Conservation (phyloP, 2,113 vertebrate species). For the Salminus brasiliensis region DNA sequence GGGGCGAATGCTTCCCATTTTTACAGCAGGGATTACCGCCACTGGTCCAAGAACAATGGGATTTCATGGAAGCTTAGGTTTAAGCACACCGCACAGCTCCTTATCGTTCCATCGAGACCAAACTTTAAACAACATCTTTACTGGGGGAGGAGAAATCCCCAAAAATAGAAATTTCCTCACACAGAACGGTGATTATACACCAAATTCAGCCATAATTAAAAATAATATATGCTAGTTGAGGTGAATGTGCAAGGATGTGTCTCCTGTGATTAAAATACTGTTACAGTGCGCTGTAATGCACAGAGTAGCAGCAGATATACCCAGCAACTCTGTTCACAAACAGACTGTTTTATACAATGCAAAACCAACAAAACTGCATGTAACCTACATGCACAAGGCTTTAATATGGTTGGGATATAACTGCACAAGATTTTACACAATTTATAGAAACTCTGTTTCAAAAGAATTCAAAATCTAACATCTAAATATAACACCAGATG, state of each 20-base stretch:
- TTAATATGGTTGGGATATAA: too few species aligned
- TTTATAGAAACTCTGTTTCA: too few species aligned
- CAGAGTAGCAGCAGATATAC: too few species aligned
- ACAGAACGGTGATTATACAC: conserved; percentile 17
- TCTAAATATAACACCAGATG: too few species aligned
- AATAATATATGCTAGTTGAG: neutral
- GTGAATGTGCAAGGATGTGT: neutral
- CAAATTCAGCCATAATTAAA: neutral
- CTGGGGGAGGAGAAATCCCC: conserved; percentile 45
- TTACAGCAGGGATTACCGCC: conserved; percentile 55
- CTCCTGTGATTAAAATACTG: neutral
- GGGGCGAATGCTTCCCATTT: conserved; percentile 46
- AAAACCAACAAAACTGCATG: too few species aligned
- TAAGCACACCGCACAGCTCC: conserved; percentile 66
- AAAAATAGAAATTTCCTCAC: neutral
- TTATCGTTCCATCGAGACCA: conserved; percentile 70
- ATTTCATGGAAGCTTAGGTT: conserved; percentile 75
- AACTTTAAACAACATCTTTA: conserved; percentile 69
- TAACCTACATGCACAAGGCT: too few species aligned
- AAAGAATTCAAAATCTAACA: too few species aligned
- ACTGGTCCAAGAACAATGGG: conserved; percentile 61
- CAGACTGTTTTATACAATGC: too few species aligned
- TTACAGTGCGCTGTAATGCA: neutral
- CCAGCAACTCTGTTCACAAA: too few species aligned
- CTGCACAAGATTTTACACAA: too few species aligned